Conservation (phyloP, 2,797 vertebrate genomes). For the Crocodylus rhombifer region DNA sequence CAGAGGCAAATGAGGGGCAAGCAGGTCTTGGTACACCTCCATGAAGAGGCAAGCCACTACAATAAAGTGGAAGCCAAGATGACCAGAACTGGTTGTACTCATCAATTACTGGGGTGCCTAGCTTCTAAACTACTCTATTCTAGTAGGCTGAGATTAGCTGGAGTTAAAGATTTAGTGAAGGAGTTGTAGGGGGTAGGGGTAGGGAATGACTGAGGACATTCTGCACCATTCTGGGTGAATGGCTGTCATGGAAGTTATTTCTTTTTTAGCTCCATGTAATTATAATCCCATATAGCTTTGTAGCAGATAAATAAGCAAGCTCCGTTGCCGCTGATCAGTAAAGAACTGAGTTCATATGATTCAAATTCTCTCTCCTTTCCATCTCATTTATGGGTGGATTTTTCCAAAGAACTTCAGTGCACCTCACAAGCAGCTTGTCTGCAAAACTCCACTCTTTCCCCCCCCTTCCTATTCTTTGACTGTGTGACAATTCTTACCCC, state of each 20-base stretch:
- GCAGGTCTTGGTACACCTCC: no score
- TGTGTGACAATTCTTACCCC: conserved; percentile 41
- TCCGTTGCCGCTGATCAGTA: neutral
- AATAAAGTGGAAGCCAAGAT: no score
- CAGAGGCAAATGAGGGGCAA: no score
- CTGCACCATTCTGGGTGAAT: neutral
- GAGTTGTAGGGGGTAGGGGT: no score
- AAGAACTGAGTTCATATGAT: neutral
- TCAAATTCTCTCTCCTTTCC: neutral
- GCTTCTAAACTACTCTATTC: no score
- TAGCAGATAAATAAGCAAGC: neutral
- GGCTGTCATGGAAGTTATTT: neutral
- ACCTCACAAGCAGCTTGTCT: neutral
- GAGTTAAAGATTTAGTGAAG: no score
- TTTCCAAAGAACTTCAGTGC: neutral
- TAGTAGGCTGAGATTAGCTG: no score
- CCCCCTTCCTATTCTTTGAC: neutral
- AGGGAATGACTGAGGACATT: no score
- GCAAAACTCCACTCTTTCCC: neutral
- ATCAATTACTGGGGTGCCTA: no score
- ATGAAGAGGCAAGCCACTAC: no score
- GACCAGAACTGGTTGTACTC: no score
- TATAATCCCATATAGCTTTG: neutral
- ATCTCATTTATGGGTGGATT: neutral
- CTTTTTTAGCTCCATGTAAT: neutral